Percentiles rank a stretch among this genome's conserved stretches.
Conservation (phyloP, 2,888 invertebrate species). For the Onthophagus sagittarius region DNA sequence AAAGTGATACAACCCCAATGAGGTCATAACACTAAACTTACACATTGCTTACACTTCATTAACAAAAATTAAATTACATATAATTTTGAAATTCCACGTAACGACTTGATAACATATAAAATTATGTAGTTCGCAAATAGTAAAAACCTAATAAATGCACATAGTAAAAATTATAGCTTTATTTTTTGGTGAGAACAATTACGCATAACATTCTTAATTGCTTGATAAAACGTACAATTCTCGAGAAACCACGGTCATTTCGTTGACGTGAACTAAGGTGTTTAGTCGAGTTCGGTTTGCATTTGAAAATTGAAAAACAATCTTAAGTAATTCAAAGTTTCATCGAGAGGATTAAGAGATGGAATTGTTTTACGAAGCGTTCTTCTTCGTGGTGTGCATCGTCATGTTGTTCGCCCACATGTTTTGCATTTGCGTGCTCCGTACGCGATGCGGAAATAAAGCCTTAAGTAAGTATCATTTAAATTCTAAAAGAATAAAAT, state of each 20-base stretch:
- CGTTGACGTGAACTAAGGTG: neutral
- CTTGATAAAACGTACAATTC: constrained; percentile 3
- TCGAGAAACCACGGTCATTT: neutral
- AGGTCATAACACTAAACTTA: too few relatives aligned
- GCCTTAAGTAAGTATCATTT: neutral
- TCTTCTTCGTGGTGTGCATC: constrained; percentile 4
- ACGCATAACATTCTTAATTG: neutral
- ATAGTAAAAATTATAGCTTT: neutral
- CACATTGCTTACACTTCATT: too few relatives aligned
- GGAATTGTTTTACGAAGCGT: constrained; percentile 4
- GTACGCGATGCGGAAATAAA: constrained; percentile 1
- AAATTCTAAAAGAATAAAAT: too few relatives aligned
- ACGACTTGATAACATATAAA: too few relatives aligned
- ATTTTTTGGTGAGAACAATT: neutral
- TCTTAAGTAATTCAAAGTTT: too few relatives aligned
- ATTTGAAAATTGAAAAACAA: neutral
- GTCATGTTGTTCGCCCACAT: constrained; percentile 1
- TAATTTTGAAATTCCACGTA: too few relatives aligned
- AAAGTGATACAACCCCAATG: too few relatives aligned
- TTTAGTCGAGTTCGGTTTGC: neutral
- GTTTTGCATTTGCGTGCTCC: neutral
- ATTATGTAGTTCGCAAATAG: too few relatives aligned
- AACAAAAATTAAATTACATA: too few relatives aligned
- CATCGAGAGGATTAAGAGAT: too few relatives aligned
- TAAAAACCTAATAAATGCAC: too few relatives aligned